Conservation (phyloP, 2,888 invertebrate genomes). For the Dasysyrphus tricinctus region DNA sequence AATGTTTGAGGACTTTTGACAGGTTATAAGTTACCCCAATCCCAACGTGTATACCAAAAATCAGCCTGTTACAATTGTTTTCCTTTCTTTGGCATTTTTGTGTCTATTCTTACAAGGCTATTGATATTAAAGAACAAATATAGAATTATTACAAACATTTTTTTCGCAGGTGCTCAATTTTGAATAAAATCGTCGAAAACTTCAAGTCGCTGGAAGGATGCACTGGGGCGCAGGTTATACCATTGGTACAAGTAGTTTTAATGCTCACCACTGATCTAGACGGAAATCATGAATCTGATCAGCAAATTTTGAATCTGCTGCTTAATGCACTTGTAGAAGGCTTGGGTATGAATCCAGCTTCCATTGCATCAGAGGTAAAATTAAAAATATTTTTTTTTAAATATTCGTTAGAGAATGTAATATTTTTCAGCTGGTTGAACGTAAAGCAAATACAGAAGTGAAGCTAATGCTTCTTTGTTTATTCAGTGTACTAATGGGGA, state of each 20-base stretch:
- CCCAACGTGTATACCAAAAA: too few relatives aligned
- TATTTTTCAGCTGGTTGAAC: constrained; percentile 80
- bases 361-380: constrained; percentile 81
- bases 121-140: too few relatives aligned
- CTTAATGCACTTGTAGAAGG: constrained; percentile 89
- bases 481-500: constrained; percentile 87
- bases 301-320: constrained; percentile 90
- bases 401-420: neutral
- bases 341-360: constrained; percentile 87
- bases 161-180: constrained; percentile 84
- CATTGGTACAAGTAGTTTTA: constrained; percentile 95
- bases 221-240: constrained; percentile 94
- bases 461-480: constrained; percentile 94
- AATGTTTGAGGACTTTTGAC: too few relatives aligned
- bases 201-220: constrained; percentile 90
- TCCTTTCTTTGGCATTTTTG: too few relatives aligned
- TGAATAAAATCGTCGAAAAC: constrained; percentile 91
- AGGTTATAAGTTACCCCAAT: too few relatives aligned
- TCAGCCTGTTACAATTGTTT: too few relatives aligned
- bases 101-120: too few relatives aligned
- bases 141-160: neutral
- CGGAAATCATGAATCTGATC: constrained; percentile 92
- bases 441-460: constrained; percentile 92
- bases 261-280: constrained; percentile 96
- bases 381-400: neutral